A percentile compares a stretch with the other conserved stretches of the same genome.
phyloP scores from a whole-genome alignment of 2,113 vertebrate species.

The Pygoscelis antarcticus region DNA sequence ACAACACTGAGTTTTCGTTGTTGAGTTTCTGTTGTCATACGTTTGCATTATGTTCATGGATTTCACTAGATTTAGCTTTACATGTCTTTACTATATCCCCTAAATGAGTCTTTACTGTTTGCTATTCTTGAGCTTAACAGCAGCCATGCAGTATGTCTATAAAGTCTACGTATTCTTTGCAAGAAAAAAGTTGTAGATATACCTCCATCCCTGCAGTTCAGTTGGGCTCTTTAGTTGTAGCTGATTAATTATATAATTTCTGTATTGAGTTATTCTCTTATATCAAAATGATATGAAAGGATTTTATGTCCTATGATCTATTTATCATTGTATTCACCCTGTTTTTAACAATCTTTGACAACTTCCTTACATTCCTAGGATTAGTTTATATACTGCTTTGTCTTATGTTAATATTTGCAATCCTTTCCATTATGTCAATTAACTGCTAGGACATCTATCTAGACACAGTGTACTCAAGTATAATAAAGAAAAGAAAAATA shows the following conservation, averaged over 20 bases:
- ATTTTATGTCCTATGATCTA: not conserved
- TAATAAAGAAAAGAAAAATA: constrained; percentile 64
- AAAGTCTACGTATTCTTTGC: not conserved
- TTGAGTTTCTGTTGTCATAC: not conserved
- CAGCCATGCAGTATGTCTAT: not conserved
- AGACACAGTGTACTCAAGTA: constrained; percentile 17
- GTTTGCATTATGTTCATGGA: not conserved
- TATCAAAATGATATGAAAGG: not conserved
- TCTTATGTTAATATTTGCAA: constrained; percentile 59
- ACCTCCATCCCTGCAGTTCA: not conserved
- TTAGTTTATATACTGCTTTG: constrained; percentile 45
- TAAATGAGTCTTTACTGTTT: not conserved
- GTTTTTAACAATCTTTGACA: constrained; percentile 31
- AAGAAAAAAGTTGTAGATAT: not conserved
- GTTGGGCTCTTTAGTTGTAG: not conserved
- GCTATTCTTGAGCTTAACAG: not conserved
- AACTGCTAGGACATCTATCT: constrained; percentile 32
- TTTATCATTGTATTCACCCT: not conserved
- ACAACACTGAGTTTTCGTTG: not conserved
- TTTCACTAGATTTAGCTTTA: not conserved
- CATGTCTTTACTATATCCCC: fast-evolving
- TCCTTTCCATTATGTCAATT: constrained; percentile 44
- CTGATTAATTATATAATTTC: not conserved
- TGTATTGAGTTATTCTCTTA: not conserved
- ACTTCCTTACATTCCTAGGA: constrained; percentile 3